phyloP scores from a whole-genome alignment of 2,797 vertebrate species.

The Sebastes umbrosus region DNA sequence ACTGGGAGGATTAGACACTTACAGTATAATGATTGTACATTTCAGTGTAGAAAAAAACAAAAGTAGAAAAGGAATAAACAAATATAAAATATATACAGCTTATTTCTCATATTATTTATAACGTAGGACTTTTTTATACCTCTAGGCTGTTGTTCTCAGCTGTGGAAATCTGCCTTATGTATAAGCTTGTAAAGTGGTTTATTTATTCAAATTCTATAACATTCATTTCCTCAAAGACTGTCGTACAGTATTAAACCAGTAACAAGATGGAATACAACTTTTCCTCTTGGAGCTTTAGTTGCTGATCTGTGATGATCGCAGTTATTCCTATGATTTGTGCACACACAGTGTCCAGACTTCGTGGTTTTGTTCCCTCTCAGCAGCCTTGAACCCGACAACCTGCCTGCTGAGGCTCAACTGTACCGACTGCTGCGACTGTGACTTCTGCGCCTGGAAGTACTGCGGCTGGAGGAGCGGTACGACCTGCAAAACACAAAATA shows the following conservation, averaged over 20 bases:
- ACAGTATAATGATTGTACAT: not conserved
- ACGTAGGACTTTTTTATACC: not conserved
- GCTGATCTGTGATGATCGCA: constrained; percentile 3
- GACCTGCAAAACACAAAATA: constrained; percentile 76
- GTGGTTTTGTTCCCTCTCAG: constrained; percentile 22
- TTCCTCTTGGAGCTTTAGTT: constrained; percentile 5
- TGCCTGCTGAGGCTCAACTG: constrained; percentile 70
- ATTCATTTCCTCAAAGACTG: not conserved
- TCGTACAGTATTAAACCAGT: constrained; percentile 3
- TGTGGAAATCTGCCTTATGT: not conserved
- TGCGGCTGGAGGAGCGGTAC: constrained; percentile 91
- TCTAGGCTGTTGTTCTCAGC: not conserved
- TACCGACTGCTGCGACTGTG: constrained; percentile 92
- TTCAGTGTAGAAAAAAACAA: constrained; percentile 56
- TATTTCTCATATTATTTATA: constrained; percentile 23
- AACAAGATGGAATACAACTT: not conserved
- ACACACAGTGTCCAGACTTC: constrained; percentile 24
- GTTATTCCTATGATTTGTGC: not conserved
- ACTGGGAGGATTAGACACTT: not conserved
- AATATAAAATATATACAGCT: constrained; percentile 58
- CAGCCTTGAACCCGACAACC: not conserved
- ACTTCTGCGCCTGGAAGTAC: constrained; percentile 89
- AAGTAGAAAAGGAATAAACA: constrained; percentile 51
- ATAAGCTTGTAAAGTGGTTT: constrained; percentile 17
- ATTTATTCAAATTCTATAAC: constrained; percentile 24